These are phyloP conservation scores for Steatocranus sp. DNA, from an alignment of 2,797 vertebrate genomes.

Conservation along the genomic window DNA sequence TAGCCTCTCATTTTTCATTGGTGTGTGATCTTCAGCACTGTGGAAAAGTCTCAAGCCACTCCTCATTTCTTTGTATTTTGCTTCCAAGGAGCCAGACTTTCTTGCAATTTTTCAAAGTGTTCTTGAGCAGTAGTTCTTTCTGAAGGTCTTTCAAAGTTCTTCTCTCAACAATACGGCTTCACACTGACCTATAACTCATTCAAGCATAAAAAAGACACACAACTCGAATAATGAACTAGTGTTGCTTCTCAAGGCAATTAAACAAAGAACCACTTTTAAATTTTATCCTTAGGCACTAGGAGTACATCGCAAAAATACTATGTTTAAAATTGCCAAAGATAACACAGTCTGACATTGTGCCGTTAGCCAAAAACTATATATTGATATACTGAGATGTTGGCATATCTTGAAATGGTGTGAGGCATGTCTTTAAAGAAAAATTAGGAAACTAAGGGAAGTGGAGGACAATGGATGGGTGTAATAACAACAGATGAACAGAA, in stretches of 20 bases:
- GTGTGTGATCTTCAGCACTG: neutral
- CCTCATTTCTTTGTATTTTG: neutral
- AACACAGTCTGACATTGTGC: neutral
- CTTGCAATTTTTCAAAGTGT: neutral
- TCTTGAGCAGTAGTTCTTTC: neutral
- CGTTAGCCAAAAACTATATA: neutral
- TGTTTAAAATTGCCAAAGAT: neutral
- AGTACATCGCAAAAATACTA: neutral
- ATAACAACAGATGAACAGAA: neutral
- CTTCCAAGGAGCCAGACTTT: neutral
- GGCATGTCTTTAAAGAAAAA: neutral
- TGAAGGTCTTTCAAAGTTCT: neutral
- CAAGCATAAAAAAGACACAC: neutral
- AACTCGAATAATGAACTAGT: neutral
- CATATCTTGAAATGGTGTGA: neutral
- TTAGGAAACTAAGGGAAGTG: neutral
- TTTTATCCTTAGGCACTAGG: neutral
- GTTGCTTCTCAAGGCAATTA: neutral
- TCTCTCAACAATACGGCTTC: neutral
- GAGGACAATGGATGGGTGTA: neutral
- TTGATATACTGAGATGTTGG: neutral
- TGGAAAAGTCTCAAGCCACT: neutral
- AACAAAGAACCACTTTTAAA: neutral
- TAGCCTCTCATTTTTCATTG: neutral
- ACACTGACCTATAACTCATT: neutral